phyloP scores from a whole-genome alignment of 2,797 vertebrate species.

The Strix occidentalis region DNA sequence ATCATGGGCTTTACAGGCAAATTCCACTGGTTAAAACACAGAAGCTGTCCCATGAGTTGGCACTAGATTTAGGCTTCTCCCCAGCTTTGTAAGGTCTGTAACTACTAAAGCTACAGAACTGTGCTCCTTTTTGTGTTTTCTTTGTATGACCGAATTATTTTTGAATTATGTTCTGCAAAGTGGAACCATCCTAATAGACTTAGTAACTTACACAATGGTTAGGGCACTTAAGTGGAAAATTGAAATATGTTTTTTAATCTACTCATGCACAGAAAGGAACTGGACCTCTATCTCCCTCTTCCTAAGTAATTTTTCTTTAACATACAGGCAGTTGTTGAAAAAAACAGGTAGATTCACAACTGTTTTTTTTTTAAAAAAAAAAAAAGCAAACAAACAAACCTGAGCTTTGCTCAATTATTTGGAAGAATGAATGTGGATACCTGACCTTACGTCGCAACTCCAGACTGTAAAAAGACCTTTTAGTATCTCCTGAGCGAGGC shows the following conservation, averaged over 20 bases:
- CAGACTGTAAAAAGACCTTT: neutral
- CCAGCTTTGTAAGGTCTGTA: neutral
- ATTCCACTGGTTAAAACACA: neutral
- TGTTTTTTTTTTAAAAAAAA: neutral
- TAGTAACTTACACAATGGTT: slow-evolving; percentile 2
- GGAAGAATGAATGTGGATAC: neutral
- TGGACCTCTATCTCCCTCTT: neutral
- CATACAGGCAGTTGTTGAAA: neutral
- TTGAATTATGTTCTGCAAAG: slow-evolving; percentile 50
- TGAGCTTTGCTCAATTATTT: neutral
- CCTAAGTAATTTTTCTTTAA: neutral
- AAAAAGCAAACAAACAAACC: neutral
- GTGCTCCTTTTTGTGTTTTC: neutral
- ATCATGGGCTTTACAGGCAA: neutral
- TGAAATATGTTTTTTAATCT: slow-evolving; percentile 47
- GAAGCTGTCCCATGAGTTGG: neutral
- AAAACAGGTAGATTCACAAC: neutral
- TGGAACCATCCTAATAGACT: slow-evolving; percentile 40
- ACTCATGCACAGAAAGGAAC: neutral
- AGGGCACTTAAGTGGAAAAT: slow-evolving; percentile 49
- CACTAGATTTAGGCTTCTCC: neutral
- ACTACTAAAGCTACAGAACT: neutral
- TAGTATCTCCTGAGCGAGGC: neutral
- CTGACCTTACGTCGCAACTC: neutral
- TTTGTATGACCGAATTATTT: slow-evolving; percentile 23